Evolutionary conservation across 1,140 invertebrate genomes (phyloP), one percentile per base, ranked within the genome.

Genomic region (Macrostomum lignano): DNA sequence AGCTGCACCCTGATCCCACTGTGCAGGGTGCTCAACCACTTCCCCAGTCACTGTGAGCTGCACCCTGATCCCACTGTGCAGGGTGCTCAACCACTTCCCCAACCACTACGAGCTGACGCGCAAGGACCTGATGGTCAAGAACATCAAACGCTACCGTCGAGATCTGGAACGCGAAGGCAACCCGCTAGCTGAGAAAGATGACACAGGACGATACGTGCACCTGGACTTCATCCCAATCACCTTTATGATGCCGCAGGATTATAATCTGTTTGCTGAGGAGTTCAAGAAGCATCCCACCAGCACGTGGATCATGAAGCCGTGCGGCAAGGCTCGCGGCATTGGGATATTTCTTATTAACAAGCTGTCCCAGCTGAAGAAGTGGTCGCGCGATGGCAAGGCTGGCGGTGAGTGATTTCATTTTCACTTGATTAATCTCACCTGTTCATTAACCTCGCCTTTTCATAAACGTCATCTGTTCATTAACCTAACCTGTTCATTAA

Each of bases 241-340:
- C 0, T 91, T 81, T 51, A 75, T 84, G 33, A 56, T 91, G 35
- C 81, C 82, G 2, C 74, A 76, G 33, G 71, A 88, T 54, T 86
- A 86, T 46, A 84, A 84, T 48, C 72, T 84, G 67, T 86, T 88
- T 57, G 75, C 82, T 0, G 77, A 88, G 49, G 79, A 88, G 48
- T 88, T 86, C 50, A 51, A 64, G 20, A 81, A 78, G 51, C 74
- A 73, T 36, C 78, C 78, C 0, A 69, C 76, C 40, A 77, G 73
- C 36, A 84, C 78, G 0, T 91, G 79, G 79, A 91, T 91, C 36
- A 84, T 91, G 74, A 91, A 88, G 51, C 82, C 82, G 0, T 81
- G 76, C 49, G 79, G 77, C 26, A 58, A 59, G 55, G 60, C 60
- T 30, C 45, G 60, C 42, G 61, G 61, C 20, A 53, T 57, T 42